Conservation (phyloP, 1,140 invertebrate species). For the Hetaerina americana region DNA sequence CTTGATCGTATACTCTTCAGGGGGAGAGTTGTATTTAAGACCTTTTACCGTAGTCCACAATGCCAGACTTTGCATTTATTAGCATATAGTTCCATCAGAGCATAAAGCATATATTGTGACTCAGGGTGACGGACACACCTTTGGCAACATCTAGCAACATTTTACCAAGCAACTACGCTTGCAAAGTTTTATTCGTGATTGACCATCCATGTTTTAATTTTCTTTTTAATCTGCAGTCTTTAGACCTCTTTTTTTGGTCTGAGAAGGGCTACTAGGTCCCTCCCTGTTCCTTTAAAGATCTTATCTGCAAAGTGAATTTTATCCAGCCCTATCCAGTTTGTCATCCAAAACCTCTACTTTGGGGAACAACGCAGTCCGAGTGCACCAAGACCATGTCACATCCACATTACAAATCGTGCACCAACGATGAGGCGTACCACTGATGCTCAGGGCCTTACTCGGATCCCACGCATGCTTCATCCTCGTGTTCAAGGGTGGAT, state of each 20-base stretch:
- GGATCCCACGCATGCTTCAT: background rate
- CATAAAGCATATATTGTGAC: background rate
- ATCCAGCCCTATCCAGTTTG: too few relatives aligned
- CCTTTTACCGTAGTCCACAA: background rate
- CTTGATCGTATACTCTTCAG: too few relatives aligned
- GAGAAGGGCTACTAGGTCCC: background rate
- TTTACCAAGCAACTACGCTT: background rate
- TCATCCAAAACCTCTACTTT: too few relatives aligned
- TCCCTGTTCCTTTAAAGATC: background rate
- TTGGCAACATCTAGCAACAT: background rate
- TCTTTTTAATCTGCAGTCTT: background rate
- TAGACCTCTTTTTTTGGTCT: background rate
- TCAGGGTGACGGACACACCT: background rate
- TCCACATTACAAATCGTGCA: background rate
- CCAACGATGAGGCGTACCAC: too few relatives aligned
- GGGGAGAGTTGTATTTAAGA: too few relatives aligned
- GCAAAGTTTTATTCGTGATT: background rate
- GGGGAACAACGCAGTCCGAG: background rate
- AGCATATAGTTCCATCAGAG: background rate
- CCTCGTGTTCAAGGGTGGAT: background rate
- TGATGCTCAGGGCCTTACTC: too few relatives aligned
- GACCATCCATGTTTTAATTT: background rate
- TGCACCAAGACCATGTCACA: background rate
- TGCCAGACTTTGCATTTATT: background rate
- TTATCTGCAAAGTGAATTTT: too few relatives aligned